Base-by-base conservation (phyloP, 2,888 invertebrate species). In the Euproctis similis region DNA sequence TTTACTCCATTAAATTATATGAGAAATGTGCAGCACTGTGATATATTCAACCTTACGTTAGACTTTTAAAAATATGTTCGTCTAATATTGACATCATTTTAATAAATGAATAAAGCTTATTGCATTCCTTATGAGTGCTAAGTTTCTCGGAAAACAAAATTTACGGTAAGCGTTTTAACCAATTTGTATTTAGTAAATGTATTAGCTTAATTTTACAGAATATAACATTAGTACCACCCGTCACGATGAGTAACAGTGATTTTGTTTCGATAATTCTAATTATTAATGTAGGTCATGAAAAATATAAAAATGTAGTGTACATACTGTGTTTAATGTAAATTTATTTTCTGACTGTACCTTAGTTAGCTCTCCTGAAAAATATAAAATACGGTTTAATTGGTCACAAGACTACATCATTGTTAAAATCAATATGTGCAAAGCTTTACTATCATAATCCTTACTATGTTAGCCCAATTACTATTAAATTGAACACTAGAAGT, bases 41-140 rank as follows among this genome's bases (percentile, higher is more conserved):
- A 47, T 42, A 42, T 55, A 46, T 53, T 56, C 52, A 46, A 47
- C 43, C 31, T 39, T 49, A 42, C 46, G 26, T 40, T 48, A 46
- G 47, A 46, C 39, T 38, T 42, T 46, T 55, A 42, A 50, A 38
- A 46, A 30, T 8, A 38, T 57, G 46, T 39, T 46, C 46, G 38
- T 46, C 36, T 34, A 42, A 38, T 46, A 53, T 45, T 62, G 42
- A 59, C 41, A 53, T 40, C 24, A 36, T 46, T 47, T 22, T 28
- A 55, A 33, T 53, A 42, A 43, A 55, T 54, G 57, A 64, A 60
- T 59, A 56, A 45, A 63, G 50, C 61, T 60, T 55, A 58, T 60
- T 55, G 44, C 51, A 60, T 60, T 60, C 54, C 47, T 44, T 57
- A 10, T 45, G 53, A 58, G 55, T 62, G 54, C 60, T 65, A 54